phyloP scores from a whole-genome alignment of 2,797 vertebrate genomes.

The Margarornis squamiger region DNA sequence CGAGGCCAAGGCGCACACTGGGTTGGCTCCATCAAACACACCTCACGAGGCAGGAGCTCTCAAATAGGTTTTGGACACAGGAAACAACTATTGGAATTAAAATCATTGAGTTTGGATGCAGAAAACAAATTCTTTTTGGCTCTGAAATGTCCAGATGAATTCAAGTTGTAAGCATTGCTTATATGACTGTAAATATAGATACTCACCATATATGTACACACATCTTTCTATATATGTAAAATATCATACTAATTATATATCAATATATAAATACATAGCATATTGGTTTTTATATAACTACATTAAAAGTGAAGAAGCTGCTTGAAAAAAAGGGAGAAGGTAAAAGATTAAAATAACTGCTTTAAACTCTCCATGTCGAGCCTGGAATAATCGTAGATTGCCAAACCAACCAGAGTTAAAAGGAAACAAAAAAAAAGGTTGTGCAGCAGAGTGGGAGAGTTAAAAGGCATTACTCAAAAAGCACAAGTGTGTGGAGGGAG shows the following conservation, averaged over 20 bases:
- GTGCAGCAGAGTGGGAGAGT: not conserved
- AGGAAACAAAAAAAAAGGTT: not conserved
- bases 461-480: not conserved
- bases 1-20: not conserved
- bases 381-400: not conserved
- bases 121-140: not conserved
- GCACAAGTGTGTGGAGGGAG: not conserved
- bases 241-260: not conserved
- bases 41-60: not conserved
- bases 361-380: not conserved
- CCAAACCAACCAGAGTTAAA: not conserved
- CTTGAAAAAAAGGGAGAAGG: not conserved
- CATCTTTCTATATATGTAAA: too few species aligned
- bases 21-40: fast-evolving
- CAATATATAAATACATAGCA: not conserved
- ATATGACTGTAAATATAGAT: not conserved
- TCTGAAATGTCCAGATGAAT: not conserved
- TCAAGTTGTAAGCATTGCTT: not conserved
- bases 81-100: not conserved
- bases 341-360: not conserved
- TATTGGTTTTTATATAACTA: not conserved
- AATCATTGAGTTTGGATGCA: not conserved
- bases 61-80: not conserved
- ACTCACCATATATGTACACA: not conserved
- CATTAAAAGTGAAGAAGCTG: not conserved